phyloP scores from a whole-genome alignment of 2,888 invertebrate species.

The Volucella inanis region DNA sequence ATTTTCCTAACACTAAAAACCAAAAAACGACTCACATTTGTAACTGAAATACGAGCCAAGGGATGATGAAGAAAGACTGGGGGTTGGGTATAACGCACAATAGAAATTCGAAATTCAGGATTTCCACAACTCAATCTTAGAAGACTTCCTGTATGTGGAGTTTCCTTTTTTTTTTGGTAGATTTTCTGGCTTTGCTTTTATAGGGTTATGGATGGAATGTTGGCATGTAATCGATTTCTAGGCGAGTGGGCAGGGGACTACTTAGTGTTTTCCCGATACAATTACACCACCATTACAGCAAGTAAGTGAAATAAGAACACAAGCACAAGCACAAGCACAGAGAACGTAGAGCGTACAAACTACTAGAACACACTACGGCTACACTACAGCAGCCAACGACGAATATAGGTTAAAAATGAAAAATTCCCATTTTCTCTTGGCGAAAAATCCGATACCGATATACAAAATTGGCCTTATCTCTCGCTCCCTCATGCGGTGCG shows the following conservation, averaged over 20 bases:
- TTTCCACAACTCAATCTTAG: slow-evolving; percentile 25
- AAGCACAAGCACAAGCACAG: slow-evolving; percentile 41
- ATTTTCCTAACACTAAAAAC: slow-evolving; percentile 52
- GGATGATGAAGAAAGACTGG: too few species aligned
- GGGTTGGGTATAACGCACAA: too few species aligned
- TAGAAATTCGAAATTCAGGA: slow-evolving; percentile 28
- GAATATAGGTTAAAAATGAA: slow-evolving; percentile 75
- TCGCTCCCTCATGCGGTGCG: slow-evolving; percentile 54
- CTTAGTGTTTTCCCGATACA: slow-evolving; percentile 55
- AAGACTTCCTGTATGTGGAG: slow-evolving; percentile 11
- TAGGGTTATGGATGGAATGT: background rate
- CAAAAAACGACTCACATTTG: slow-evolving; percentile 44
- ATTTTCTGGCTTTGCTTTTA: background rate
- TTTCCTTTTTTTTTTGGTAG: background rate
- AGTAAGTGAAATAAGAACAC: slow-evolving; percentile 49
- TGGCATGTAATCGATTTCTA: slow-evolving; percentile 70
- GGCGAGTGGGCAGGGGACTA: slow-evolving; percentile 64
- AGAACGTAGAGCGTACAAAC: slow-evolving; percentile 40
- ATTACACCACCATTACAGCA: slow-evolving; percentile 64
- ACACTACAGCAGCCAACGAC: slow-evolving; percentile 43
- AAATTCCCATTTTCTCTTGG: slow-evolving; percentile 69
- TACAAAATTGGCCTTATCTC: slow-evolving; percentile 73
- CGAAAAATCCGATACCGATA: slow-evolving; percentile 71
- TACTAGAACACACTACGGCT: slow-evolving; percentile 62
- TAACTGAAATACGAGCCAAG: slow-evolving; percentile 2